Evolutionary conservation across 2,797 vertebrate species (phyloP), one percentile per base, ranked within the genome.

Genomic region (Esox lucius): DNA sequence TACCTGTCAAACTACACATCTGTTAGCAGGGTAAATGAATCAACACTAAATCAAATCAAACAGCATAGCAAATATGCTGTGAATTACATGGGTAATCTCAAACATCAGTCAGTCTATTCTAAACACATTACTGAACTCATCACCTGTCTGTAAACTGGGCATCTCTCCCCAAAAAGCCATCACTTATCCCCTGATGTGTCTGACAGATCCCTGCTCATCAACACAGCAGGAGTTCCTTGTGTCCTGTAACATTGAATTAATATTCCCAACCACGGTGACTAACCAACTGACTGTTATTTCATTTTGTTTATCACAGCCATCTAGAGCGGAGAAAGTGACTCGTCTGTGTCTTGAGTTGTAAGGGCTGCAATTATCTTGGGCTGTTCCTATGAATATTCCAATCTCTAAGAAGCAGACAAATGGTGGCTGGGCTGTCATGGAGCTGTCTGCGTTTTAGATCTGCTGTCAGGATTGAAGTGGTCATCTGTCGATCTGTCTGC

Each of bases 381-480:
- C 82, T 22, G 42, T 22, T 66, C 28, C 48, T 75, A 86, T 90
- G 80, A 91, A 91, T 92, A 91, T 89, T 91, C 76, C 74, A 73
- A 75, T 77, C 33, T 12, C 70, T 61, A 69, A 74, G 68, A 77
- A 53, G 76, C 35, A 46, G 74, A 86, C 71, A 79, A 82, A 80
- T 78, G 71, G 77, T 24, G 46, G 26, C 35, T 61, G 66, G 61
- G 74, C 73, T 86, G 75, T 84, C 76, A 80, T 76, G 81, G 73
- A 80, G 78, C 70, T 70, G 71, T 79, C 75, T 48, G 78, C 79
- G 71, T 83, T 59, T 78, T 75, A 78, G 53, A 76, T 86, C 24
- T 35, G 61, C 71, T 46, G 24, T 64, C 72, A 76, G 67, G 71
- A 84, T 28, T 82, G 71, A 85, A 86, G 85, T 71, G 77, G 82